These are phyloP conservation scores for Proteles cristata DNA, from an alignment of 2,113 vertebrate species.

Conservation along the genomic window DNA sequence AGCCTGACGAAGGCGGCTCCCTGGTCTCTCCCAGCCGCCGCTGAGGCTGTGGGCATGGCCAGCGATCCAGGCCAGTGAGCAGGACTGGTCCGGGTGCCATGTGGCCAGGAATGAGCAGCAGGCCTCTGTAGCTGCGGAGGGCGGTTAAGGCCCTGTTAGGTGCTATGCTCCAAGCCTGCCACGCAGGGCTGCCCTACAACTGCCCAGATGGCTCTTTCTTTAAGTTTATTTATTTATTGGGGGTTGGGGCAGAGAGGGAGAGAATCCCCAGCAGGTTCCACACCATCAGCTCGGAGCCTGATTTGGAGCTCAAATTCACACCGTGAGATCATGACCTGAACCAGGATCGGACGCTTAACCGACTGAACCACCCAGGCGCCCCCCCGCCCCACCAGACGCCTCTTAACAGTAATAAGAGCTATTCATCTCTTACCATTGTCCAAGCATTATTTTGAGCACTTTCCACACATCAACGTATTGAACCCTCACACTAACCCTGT, in stretches of 20 bases:
- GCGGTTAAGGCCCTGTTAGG: neutral
- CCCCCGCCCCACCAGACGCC: too few relatives aligned
- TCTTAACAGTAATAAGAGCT: neutral
- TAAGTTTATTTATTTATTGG: too few relatives aligned
- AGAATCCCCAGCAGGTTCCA: too few relatives aligned
- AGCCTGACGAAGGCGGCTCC: accelerated
- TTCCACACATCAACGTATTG: neutral
- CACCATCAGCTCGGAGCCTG: too few relatives aligned
- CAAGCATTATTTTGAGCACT: neutral
- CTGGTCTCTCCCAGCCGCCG: accelerated
- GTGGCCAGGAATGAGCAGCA: accelerated
- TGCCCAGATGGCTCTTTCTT: accelerated
- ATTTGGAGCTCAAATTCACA: too few relatives aligned
- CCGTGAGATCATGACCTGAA: too few relatives aligned
- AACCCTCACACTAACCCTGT: accelerated
- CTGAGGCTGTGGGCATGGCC: neutral
- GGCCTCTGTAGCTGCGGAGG: neutral
- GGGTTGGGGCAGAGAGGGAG: too few relatives aligned
- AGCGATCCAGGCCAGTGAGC: accelerated
- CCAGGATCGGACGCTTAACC: too few relatives aligned
- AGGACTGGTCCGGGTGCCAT: neutral
- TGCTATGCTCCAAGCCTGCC: neutral
- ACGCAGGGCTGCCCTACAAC: neutral
- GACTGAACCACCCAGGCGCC: too few relatives aligned
- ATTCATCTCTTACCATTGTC: neutral